Base-by-base conservation (phyloP, 1,140 invertebrate genomes). In the Yoshiicerus persimilis region DNA sequence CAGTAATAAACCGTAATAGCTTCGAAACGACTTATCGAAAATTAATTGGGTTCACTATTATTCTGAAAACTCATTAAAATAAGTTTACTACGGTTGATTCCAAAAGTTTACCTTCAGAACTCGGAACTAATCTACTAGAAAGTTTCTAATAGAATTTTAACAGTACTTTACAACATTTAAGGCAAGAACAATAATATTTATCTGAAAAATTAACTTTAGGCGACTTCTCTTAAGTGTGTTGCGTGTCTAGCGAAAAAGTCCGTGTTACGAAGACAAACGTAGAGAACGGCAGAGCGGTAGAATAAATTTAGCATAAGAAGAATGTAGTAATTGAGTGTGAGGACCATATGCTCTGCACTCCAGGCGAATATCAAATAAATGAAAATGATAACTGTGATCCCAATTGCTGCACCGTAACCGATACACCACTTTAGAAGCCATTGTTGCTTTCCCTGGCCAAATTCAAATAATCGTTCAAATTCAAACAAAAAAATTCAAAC, bases 271-370 rank as follows among this genome's bases (percentile, higher is more conserved):
- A 88, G 64, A 36, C 80, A 88, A 38, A 84, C 80, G n/a, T 83
- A 39, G 13, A 88, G 83, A n/a, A 88, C 36, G 1, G 41, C 64
- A 64, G 80, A 39, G 25, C 87, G 20, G 39, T 75, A 88, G 11
- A 84, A 32, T 16, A 88, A 47, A 38, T 88, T 88, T 16, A 88
- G 70, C 10, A 84, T 32, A 30, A 88, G 84, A 38, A 77, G 84
- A 27, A 88, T 56, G 66, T 70, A 86, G 66, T 85, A 88, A n/a
- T 84, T 84, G 13, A 85, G 86, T 9, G 87, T 88, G 10, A 88
- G 38, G 23, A 88, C 30, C 39, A 85, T 84, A 25, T 88, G 87
- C 47, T 88, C 87, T 6, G 87, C 64, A 34, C 70, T 88, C 87
- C 87, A 88, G 0, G 16, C 62, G 27, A 88, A 86, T 20, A 64